A percentile compares a stretch with the other conserved stretches of the same genome.
Conservation (phyloP, 2,797 vertebrate genomes). For the Hylomyscus alleni region DNA sequence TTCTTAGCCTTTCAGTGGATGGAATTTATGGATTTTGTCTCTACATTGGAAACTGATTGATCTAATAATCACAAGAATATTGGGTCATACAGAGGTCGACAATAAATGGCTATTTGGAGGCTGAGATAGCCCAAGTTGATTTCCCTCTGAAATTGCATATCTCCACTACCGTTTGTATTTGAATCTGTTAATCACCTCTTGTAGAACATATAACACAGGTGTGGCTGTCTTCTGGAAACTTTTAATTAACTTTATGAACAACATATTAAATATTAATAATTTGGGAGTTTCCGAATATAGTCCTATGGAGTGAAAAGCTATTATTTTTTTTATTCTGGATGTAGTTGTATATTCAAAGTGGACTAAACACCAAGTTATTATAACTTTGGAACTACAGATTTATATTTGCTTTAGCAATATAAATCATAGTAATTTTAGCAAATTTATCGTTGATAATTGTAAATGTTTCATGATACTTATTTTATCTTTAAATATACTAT, state of each 20-base stretch:
- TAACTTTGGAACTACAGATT: neutral
- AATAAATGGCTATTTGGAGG: neutral
- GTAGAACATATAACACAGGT: neutral
- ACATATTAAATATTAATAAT: conserved; percentile 40
- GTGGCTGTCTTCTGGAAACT: neutral
- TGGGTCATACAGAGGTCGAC: neutral
- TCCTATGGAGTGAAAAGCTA: conserved; percentile 14
- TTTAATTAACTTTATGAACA: neutral
- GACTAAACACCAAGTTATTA: neutral
- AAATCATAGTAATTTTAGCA: neutral
- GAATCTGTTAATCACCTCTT: neutral
- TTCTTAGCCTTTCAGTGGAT: neutral
- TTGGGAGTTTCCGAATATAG: neutral
- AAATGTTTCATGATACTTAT: conserved; percentile 1
- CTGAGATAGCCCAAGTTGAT: neutral
- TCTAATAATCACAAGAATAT: neutral
- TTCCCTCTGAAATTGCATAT: neutral
- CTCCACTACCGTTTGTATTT: neutral
- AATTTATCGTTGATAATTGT: conserved; percentile 50
- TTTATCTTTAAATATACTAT: conserved; percentile 58
- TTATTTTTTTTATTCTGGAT: conserved; percentile 11
- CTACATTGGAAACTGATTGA: neutral
- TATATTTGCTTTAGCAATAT: conserved; percentile 29
- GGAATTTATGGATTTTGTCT: neutral
- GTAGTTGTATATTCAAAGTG: conserved; percentile 12